Conservation (phyloP, 2,113 vertebrate genomes). For the Papio anubis region DNA sequence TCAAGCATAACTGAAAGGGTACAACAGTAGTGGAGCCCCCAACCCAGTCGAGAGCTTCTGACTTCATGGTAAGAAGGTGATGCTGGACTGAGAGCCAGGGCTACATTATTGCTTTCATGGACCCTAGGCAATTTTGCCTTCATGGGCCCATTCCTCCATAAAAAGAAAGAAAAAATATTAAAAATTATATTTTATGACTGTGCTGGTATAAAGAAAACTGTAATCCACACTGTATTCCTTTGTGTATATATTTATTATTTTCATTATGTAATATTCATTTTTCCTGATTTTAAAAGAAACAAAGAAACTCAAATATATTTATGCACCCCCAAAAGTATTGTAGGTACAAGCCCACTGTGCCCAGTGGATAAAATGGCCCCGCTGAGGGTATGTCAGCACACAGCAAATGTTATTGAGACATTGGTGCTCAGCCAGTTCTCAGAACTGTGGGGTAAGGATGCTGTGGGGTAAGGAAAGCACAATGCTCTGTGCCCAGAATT, state of each 20-base stretch:
- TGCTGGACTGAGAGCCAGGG: background rate
- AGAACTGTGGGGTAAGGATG: background rate
- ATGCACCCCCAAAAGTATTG: background rate
- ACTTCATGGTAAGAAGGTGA: background rate
- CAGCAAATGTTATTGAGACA: fast-evolving
- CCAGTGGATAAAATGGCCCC: background rate
- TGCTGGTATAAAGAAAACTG: background rate
- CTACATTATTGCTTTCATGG: fast-evolving
- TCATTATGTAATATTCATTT: background rate
- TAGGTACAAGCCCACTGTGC: background rate
- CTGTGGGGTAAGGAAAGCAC: background rate
- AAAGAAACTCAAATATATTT: background rate
- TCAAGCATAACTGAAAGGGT: background rate
- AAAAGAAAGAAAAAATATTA: background rate
- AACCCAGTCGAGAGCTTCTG: background rate
- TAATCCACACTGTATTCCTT: background rate
- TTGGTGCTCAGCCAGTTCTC: background rate
- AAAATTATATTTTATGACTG: background rate
- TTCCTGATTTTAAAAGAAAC: background rate
- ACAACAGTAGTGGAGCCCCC: no score
- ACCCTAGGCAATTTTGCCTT: background rate
- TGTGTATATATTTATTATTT: background rate
- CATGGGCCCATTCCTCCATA: background rate
- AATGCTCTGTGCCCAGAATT: background rate
- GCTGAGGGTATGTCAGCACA: background rate